Conservation (phyloP, 2,888 invertebrate genomes). For the Xestia xanthographa region DNA sequence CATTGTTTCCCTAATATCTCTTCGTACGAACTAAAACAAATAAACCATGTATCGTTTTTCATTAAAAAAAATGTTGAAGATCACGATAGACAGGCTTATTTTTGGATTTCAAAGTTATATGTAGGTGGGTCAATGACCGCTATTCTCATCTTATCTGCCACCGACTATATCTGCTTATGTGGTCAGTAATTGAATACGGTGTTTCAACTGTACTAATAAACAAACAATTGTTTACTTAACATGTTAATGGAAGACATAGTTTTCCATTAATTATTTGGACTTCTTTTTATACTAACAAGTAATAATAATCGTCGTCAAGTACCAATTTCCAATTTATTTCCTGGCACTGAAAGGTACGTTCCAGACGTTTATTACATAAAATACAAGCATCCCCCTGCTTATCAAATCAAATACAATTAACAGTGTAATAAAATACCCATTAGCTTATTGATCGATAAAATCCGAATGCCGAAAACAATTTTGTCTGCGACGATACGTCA, state of each 20-base stretch:
- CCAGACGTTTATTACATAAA: slow-evolving; percentile 4
- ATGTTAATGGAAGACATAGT: neutral
- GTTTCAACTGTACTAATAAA: neutral
- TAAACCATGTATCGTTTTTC: too few relatives aligned
- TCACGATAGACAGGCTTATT: too few relatives aligned
- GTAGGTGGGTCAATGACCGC: too few relatives aligned
- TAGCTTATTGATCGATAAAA: slow-evolving; percentile 53
- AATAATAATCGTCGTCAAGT: neutral
- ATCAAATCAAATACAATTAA: slow-evolving; percentile 61
- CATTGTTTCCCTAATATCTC: too few relatives aligned
- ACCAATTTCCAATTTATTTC: neutral
- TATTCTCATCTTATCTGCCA: too few relatives aligned
- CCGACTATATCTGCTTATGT: too few relatives aligned
- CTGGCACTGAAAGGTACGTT: neutral
- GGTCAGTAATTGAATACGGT: neutral
- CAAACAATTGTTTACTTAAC: neutral
- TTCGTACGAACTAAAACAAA: too few relatives aligned
- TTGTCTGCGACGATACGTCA: slow-evolving; percentile 47
- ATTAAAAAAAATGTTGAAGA: too few relatives aligned
- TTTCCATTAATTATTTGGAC: neutral
- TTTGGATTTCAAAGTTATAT: too few relatives aligned
- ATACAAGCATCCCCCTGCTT: slow-evolving; percentile 28
- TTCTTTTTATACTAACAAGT: neutral
- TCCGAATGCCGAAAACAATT: slow-evolving; percentile 49
- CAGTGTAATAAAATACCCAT: slow-evolving; percentile 62